These are phyloP conservation scores for Peucedramus taeniatus DNA, from an alignment of 2,113 vertebrate species.

Conservation along the genomic window DNA sequence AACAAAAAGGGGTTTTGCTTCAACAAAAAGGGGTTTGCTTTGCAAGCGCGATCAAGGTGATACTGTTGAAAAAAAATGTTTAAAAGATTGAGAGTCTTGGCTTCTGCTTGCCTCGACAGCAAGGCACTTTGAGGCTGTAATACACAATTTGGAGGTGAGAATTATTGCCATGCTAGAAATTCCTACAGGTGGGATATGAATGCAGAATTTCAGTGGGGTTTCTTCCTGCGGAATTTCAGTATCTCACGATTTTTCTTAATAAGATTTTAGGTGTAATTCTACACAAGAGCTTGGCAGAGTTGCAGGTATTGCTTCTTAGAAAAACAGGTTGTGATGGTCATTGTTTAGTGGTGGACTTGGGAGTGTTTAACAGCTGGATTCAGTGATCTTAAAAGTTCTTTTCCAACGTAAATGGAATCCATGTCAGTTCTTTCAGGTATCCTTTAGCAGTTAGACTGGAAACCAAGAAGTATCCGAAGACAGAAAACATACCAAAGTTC, in stretches of 20 bases:
- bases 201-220: background rate
- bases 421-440: background rate
- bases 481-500: background rate
- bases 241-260: background rate
- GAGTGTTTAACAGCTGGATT: background rate
- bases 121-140: background rate
- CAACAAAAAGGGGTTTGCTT: accelerated
- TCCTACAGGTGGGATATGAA: background rate
- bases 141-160: background rate
- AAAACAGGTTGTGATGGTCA: background rate
- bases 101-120: background rate
- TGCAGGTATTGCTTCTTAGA: background rate
- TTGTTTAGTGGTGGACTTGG: background rate
- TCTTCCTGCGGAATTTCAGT: background rate
- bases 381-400: background rate
- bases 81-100: background rate
- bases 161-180: background rate
- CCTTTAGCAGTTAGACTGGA: background rate
- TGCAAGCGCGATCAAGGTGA: accelerated
- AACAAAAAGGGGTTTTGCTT: background rate
- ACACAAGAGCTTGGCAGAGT: background rate
- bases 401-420: background rate
- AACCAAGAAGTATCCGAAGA: background rate
- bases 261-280: background rate
- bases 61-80: background rate